Base-by-base conservation (phyloP, 2,797 vertebrate genomes). In the Tympanoctomys barrerae region DNA sequence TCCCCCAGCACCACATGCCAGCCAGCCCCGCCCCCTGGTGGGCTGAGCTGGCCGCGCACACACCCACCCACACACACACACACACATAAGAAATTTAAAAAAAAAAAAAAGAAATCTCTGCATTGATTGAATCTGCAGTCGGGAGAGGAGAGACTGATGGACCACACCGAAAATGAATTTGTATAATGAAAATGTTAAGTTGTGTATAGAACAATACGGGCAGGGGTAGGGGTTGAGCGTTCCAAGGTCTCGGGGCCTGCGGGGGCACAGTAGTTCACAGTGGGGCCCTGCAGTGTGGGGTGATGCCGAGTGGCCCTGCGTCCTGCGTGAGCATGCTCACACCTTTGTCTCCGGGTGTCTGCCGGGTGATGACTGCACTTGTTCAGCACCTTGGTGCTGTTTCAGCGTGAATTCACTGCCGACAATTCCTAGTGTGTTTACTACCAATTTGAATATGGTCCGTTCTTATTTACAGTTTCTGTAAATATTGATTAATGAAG, bases 381-480 rank as follows among this genome's bases (percentile, higher is more conserved):
- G 7, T 54, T 81, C 24, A 31, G 52, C 46, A 9, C 22, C 31
- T 71, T 31, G 1, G 26, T 80, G 79, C 70, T 64, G 0, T 39
- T 66, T 83, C 59, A 62, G 2, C 54, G n/a, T 68, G 49, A 66
- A 14, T 59, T 61, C 82, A 62, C 0, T 11, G 14, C 73, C 52
- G 59, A 0, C 5, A 75, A 59, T 49, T 79, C 71, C 31, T 88
- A 19, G 28, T 79, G 8, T 89, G 2, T 61, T 68, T 46, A 52
- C 4, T 46, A 52, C 4, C 57, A 46, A 7, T 79, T 93, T 92
- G 59, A 21, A 79, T 92, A 73, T 83, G 57, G 18, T 71, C 78
- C 79, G 6, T 62, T 96, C 70, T 91, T 87, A 81, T 14, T n/a
- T n/a, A 49, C n/a, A 57, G 52, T 82, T 93, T 93, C 46, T 77